Evolutionary conservation across 1,140 invertebrate genomes (phyloP).

Genomic region (Solen grandis): DNA sequence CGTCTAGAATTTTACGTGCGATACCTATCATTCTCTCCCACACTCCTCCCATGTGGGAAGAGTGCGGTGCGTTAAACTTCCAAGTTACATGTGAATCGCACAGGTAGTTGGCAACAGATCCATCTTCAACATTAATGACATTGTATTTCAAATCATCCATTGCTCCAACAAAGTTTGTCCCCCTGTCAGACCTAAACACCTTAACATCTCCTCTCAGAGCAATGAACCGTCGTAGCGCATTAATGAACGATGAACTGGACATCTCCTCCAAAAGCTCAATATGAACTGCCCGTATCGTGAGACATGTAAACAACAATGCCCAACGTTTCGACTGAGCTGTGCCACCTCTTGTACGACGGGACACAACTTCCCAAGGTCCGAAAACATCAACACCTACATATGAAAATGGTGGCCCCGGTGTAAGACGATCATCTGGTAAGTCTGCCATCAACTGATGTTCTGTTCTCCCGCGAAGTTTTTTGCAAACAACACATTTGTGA

Average conservation of each 20-base stretch:
- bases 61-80: constrained; percentile 43
- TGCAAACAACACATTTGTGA: too few species aligned
- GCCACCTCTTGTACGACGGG: neutral
- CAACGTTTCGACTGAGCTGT: neutral
- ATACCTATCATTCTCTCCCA: constrained; percentile 54
- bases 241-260: constrained; percentile 55
- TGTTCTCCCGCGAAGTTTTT: too few species aligned
- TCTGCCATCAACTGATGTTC: too few species aligned
- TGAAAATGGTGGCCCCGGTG: too few species aligned
- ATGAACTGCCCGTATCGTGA: neutral
- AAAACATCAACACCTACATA: too few species aligned
- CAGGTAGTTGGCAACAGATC: neutral
- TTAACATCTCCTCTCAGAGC: constrained; percentile 47
- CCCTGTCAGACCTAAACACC: constrained; percentile 53
- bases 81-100: neutral
- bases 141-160: constrained; percentile 6
- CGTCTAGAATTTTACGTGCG: constrained; percentile 41
- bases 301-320: neutral
- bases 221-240: constrained; percentile 56
- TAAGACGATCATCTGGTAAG: too few species aligned
- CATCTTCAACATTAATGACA: constrained; percentile 20
- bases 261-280: constrained; percentile 34
- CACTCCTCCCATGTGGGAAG: constrained; percentile 48
- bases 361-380: neutral
- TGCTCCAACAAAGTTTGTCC: constrained; percentile 62